Evolutionary conservation across 2,797 vertebrate species (phyloP).

Genomic region (Catostomus latipinnis): DNA sequence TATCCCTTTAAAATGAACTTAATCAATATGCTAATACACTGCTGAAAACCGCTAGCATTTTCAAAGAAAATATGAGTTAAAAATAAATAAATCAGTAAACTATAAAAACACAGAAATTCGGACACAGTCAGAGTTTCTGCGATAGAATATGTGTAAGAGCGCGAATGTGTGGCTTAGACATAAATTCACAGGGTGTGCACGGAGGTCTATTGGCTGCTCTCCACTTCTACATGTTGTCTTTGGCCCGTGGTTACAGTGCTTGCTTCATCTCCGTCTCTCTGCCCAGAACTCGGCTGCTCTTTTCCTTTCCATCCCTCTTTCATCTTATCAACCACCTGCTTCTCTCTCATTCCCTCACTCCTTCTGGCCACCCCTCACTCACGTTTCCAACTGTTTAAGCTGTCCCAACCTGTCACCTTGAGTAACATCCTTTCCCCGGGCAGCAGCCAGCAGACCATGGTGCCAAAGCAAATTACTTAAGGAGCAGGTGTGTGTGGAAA

Average conservation of each 20-base stretch:
- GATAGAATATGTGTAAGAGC: slow-evolving; percentile 25
- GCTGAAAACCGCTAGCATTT: no score
- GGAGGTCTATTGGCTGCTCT: slow-evolving; percentile 45
- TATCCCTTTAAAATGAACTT: no score
- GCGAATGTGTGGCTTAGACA: slow-evolving; percentile 31
- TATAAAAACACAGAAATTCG: no score
- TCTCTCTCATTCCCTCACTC: slow-evolving; percentile 13
- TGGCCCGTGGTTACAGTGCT: slow-evolving; percentile 47
- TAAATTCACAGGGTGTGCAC: slow-evolving; percentile 50
- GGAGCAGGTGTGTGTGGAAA: slow-evolving; percentile 46
- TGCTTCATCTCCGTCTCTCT: slow-evolving; percentile 22
- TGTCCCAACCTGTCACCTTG: slow-evolving; percentile 43
- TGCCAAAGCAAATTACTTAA: slow-evolving; percentile 57
- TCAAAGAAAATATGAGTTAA: no score
- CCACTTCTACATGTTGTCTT: slow-evolving; percentile 50
- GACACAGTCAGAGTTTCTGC: slow-evolving; percentile 1
- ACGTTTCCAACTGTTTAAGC: slow-evolving; percentile 47
- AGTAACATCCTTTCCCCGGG: slow-evolving; percentile 25
- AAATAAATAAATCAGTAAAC: no score
- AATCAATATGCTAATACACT: no score
- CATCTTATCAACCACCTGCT: slow-evolving; percentile 63
- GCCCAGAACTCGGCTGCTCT: slow-evolving; percentile 45
- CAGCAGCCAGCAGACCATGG: slow-evolving; percentile 4
- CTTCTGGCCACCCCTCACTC: slow-evolving; percentile 15
- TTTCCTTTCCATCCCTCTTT: slow-evolving; percentile 52